Base-by-base conservation (phyloP, 2,888 invertebrate genomes). In the Lobophora halterata region DNA sequence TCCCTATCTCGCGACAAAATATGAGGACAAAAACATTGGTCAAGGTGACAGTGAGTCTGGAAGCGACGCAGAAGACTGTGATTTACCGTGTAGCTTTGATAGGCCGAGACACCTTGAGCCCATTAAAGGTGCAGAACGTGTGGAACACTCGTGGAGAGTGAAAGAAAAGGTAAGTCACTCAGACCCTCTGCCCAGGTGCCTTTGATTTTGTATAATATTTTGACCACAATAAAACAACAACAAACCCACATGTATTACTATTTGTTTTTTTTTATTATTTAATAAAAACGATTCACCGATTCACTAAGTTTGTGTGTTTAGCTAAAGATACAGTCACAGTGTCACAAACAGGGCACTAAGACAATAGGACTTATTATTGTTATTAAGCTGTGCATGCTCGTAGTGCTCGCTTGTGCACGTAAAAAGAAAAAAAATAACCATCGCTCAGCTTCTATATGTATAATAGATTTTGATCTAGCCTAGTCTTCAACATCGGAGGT, bases 81-180 rank as follows among this genome's bases (percentile, higher is more conserved):
- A 90, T 73, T 85, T 93, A 67, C 92, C 93, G 29, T 72, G 95
- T 48, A 91, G 93, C 57, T 96, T 93, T 70, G 90, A 90, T 62
- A 89, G 92, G 70, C 91, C 91, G 44, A 89, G 95, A 57, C 88
- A 88, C 53, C 60, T 70, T 37, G 88, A 87, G 59, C 71, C 77
- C 33, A 85, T 88, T 48, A 80, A 81, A 53, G 86, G 83, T 4
- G 70, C 73, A 17, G 83, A 87, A 25, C 95, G 96, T 64, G 90
- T 90, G 38, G 94, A 95, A 61, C 95, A 95, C 63, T 91, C 93
- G 49, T 98, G 97, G 97, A 90, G 97, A 58, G 95, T 97, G 89
- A 96, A 97, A 74, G 97, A 97, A 73, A 91, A 96, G 89, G 95
- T 95, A 75, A 69, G 79, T 18, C 7, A n/a, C n/a, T n/a, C n/a